Evolutionary conservation across 2,888 invertebrate species (phyloP), one percentile per base, ranked within the genome.

Genomic region (Rhogogaster chlorosoma): DNA sequence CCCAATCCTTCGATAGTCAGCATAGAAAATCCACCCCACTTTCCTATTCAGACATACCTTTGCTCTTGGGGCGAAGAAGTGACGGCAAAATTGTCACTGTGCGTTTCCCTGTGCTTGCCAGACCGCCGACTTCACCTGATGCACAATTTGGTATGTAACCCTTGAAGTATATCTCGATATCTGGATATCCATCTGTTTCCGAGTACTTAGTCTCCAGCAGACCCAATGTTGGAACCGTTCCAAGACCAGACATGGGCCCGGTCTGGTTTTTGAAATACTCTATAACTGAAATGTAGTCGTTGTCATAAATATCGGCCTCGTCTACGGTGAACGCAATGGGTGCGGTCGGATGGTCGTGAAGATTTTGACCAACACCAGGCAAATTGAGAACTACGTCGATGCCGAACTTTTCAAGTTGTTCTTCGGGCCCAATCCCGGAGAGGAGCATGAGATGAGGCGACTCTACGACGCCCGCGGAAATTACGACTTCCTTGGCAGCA

Each of bases 321-420:
- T 95, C 94, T 86, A 96, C 87, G 0, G 93, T 93, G 88, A 95
- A 96, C 70, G 94, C 94, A 1, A 96, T 86, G 9, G 93, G 93
- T 38, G 95, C 95, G 0, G 96, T 95, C 0, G 96, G 95, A 87
- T 96, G 96, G 89, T 96, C 96, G 87, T 96, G 96, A 0, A 96
- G 93, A 90, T 96, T 96, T 90, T 95, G 95, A 0, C 96, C 96
- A 0, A 96, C 96, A 0, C 96, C 96, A 0, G 96, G 96, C 36
- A 96, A 92, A 86, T 96, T 94, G 78, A 94, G 94, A 26, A 96
- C 93, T 7, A 95, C 94, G 0, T 94, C 94, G 64, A 96, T 95
- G 49, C 95, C 95, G 84, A 95, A 94, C 67, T 94, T 94, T 75
- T 95, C 91, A 7, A 96, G 91, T 2, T 95, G 95, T 2, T 94